phyloP scores from a whole-genome alignment of 2,888 invertebrate species.

The Itoplectis maculator region DNA sequence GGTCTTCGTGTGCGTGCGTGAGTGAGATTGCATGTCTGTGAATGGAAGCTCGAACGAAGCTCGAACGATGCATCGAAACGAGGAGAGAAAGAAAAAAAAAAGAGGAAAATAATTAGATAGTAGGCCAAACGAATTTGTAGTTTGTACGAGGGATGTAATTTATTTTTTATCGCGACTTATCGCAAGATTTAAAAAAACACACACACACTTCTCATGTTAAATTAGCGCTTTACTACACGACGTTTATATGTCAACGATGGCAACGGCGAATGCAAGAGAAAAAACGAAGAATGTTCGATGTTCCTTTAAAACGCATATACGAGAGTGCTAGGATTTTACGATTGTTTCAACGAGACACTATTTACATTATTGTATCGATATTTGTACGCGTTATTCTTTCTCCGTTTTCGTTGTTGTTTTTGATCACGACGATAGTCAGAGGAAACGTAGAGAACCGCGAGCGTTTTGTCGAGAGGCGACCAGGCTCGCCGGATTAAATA shows the following conservation, averaged over 20 bases:
- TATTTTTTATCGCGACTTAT: conserved; percentile 79
- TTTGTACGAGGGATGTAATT: conserved; percentile 76
- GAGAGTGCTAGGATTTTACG: conserved; percentile 55
- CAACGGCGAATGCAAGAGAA: neutral
- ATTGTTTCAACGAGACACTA: conserved; percentile 30
- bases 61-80: conserved; percentile 68
- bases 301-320: conserved; percentile 76
- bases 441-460: conserved; percentile 1
- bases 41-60: conserved; percentile 36
- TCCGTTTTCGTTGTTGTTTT: conserved; percentile 1
- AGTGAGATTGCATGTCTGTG: conserved; percentile 33
- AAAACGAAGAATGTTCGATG: conserved; percentile 72
- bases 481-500: conserved; percentile 25
- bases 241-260: conserved; percentile 16
- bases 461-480: conserved; percentile 23
- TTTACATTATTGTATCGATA: conserved; percentile 7
- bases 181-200: conserved; percentile 60
- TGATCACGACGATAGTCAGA: neutral
- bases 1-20: conserved; percentile 51
- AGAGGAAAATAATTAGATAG: conserved; percentile 71
- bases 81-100: conserved; percentile 61
- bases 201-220: conserved; percentile 40
- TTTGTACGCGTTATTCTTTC: conserved; percentile 11
- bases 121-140: conserved; percentile 71
- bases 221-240: conserved; percentile 53